Conservation (phyloP, 2,797 vertebrate genomes). For the Fundulus diaphanus region DNA sequence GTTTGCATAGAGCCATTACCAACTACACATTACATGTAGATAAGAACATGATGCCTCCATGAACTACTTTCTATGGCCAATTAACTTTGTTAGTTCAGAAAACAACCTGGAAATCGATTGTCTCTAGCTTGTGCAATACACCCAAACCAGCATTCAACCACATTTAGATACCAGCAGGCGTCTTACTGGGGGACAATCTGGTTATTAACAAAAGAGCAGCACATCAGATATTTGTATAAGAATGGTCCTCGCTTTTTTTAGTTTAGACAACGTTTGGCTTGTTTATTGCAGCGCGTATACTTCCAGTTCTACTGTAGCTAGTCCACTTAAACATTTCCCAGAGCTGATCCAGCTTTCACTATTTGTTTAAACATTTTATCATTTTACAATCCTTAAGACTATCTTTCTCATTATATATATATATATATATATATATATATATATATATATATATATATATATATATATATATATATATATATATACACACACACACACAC, state of each 20-base stretch:
- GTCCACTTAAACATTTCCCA: not conserved
- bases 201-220: not conserved
- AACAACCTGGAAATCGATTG: not conserved
- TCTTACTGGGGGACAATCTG: not conserved
- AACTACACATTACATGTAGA: not conserved
- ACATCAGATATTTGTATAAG: not conserved
- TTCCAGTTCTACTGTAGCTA: not conserved
- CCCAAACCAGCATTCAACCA: not conserved
- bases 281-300: not conserved
- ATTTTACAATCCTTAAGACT: too few relatives aligned
- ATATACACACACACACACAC: too few relatives aligned
- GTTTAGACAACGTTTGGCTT: not conserved
- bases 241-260: too few relatives aligned
- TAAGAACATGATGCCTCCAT: not conserved
- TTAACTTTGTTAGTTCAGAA: not conserved
- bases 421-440: too few relatives aligned
- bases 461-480: too few relatives aligned
- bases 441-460: too few relatives aligned
- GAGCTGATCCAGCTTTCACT: not conserved
- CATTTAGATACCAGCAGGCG: not conserved
- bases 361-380: not conserved
- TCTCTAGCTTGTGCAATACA: not conserved
- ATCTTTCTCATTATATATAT: too few relatives aligned
- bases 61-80: not conserved
- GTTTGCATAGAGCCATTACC: not conserved